Base-by-base conservation (phyloP, 2,888 invertebrate genomes). In the Protophormia terraenovae region DNA sequence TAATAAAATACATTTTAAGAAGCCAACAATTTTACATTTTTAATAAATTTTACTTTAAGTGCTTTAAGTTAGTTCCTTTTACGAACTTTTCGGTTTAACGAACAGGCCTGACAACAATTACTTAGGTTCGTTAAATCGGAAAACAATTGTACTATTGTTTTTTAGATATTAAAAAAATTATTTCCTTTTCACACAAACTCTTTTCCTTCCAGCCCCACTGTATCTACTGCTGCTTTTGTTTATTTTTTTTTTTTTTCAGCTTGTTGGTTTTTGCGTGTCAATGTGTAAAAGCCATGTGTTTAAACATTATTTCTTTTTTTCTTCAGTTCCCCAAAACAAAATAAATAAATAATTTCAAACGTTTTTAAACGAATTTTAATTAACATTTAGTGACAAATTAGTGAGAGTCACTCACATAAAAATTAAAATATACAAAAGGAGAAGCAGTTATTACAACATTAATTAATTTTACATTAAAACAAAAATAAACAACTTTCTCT, bases 361-460 rank as follows among this genome's bases (percentile, higher is more conserved):
- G 27, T 55, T 41, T 41, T 60, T 8, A 45, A 60, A 47, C 60
- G 47, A 8, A 69, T 50, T 78, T 69, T 50, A 60, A 78, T 62
- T 78, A 69, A 78, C 47, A 62, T 50, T 77, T 55, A 69, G 19
- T 69, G 35, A 38, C 47, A 69, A 67, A 77, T 77, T 77, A 47
- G n/a, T 19, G 45, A 38, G 12, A 67, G 24, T 69, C 27, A 29
- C 12, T 72, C 2, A 14, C 35, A 35, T 2, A 41, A 14, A 10
- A 41, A 41, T 4, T n/a, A 50, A 19, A 60, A 47, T n/a, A n/a
- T n/a, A n/a, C n/a, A n/a, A n/a, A n/a, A n/a, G n/a, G n/a, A n/a
- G n/a, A n/a, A n/a, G n/a, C n/a, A n/a, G n/a, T n/a, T n/a, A n/a
- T n/a, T n/a, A 62, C 14, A 75, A 22, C 32, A 14, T 38, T n/a